Percentiles rank a stretch among this genome's conserved stretches.
These are phyloP conservation scores for Trissolcus japonicus DNA, from an alignment of 2,888 invertebrate species.

Conservation along the genomic window DNA sequence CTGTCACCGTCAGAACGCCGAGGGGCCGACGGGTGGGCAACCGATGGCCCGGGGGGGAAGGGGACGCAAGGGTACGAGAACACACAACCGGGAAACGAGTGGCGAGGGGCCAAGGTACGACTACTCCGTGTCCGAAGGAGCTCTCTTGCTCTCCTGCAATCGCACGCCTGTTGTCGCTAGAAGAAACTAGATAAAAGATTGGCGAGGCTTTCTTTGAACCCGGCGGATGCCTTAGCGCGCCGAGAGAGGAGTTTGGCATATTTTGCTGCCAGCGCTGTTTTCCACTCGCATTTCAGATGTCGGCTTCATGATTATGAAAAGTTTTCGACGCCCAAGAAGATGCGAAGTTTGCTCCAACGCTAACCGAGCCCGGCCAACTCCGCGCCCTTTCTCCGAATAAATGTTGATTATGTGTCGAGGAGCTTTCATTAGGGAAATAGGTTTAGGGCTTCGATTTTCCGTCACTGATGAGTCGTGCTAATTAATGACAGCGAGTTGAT, in stretches of 20 bases:
- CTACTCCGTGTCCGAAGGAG: conserved; percentile 70
- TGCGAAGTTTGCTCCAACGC: conserved; percentile 12
- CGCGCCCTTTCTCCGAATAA: conserved; percentile 8
- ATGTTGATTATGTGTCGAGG: conserved; percentile 31
- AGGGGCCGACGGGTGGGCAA: conserved; percentile 78
- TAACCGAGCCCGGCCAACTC: conserved; percentile 9
- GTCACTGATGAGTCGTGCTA: background rate
- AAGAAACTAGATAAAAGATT: conserved; percentile 50
- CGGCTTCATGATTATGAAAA: conserved; percentile 42
- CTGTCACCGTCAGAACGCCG: conserved; percentile 76
- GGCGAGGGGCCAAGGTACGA: conserved; percentile 65
- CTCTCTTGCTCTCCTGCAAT: background rate
- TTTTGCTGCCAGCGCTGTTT: conserved; percentile 32
- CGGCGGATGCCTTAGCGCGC: conserved; percentile 7
- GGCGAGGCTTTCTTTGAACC: conserved; percentile 16
- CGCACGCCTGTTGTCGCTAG: conserved; percentile 17
- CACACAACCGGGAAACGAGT: conserved; percentile 59
- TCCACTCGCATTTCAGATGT: conserved; percentile 32
- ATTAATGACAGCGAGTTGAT: background rate
- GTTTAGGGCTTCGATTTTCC: conserved; percentile 18
- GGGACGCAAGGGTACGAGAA: conserved; percentile 57
- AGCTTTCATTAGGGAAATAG: conserved; percentile 25
- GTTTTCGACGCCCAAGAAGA: conserved; percentile 22
- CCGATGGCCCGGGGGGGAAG: conserved; percentile 69
- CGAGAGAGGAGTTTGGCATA: conserved; percentile 27